Percentiles rank a stretch among this genome's conserved stretches.
Evolutionary conservation across 2,797 vertebrate genomes (phyloP).

Genomic region (Eupleurogrammus muticus): DNA sequence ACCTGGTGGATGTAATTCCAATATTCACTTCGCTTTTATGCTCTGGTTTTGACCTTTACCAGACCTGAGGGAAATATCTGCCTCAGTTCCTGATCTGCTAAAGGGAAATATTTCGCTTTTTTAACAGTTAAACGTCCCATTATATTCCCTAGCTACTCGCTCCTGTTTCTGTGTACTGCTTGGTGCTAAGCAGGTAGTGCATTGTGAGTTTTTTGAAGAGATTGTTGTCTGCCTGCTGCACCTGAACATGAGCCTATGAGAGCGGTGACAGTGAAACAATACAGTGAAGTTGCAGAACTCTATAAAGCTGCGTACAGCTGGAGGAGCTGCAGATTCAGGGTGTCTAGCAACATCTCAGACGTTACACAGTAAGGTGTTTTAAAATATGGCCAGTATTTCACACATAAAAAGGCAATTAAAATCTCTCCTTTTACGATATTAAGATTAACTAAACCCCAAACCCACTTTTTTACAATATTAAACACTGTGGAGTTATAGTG

Average conservation of each 20-base stretch:
- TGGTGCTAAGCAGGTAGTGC: background rate
- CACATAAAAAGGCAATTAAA: too few relatives aligned
- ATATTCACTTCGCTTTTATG: background rate
- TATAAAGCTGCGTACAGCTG: too few relatives aligned
- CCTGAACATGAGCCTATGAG: background rate
- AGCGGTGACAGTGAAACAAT: too few relatives aligned
- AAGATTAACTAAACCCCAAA: too few relatives aligned
- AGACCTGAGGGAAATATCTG: background rate
- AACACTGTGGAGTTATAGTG: too few relatives aligned
- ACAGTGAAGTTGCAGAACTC: too few relatives aligned
- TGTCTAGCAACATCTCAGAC: background rate
- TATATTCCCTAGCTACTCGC: background rate
- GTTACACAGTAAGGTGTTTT: too few relatives aligned
- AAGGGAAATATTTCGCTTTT: background rate
- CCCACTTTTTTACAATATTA: too few relatives aligned
- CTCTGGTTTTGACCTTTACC: background rate
- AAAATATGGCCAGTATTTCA: too few relatives aligned
- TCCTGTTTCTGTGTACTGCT: background rate
- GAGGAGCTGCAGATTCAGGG: background rate
- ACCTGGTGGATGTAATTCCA: background rate
- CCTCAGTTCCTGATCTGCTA: background rate
- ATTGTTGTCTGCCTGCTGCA: background rate
- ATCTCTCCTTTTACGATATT: too few relatives aligned
- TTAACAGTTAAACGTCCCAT: background rate
- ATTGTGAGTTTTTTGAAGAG: background rate